These are phyloP conservation scores for Brachycybe producta DNA, from an alignment of 2,888 invertebrate genomes.

Conservation along the genomic window DNA sequence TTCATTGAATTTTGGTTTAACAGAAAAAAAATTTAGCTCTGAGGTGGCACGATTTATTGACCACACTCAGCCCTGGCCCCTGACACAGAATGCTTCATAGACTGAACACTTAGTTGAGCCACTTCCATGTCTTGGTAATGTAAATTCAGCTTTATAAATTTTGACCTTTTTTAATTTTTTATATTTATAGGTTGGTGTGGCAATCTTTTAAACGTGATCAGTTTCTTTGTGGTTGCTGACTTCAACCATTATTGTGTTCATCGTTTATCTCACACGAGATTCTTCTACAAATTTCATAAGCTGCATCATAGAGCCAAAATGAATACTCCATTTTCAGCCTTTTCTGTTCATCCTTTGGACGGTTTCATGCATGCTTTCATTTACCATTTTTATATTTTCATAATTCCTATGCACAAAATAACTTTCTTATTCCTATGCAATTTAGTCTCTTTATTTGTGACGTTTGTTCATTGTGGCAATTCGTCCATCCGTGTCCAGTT, in stretches of 20 bases:
- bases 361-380: conserved; percentile 38
- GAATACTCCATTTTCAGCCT: conserved; percentile 39
- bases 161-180: not conserved
- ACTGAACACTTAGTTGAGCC: too few relatives aligned
- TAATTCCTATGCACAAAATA: conserved; percentile 39
- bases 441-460: conserved; percentile 39
- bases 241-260: conserved; percentile 40
- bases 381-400: conserved; percentile 38
- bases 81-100: too few relatives aligned
- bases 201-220: conserved; percentile 28
- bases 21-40: too few relatives aligned
- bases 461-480: conserved; percentile 40
- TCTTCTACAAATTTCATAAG: conserved; percentile 36
- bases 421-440: conserved; percentile 36
- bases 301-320: conserved; percentile 36
- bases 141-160: too few relatives aligned
- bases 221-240: conserved; percentile 39
- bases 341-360: conserved; percentile 39
- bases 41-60: too few relatives aligned
- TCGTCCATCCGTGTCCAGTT: conserved; percentile 31
- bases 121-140: too few relatives aligned
- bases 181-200: conserved; percentile 28
- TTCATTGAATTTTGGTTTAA: too few relatives aligned
- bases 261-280: conserved; percentile 33
- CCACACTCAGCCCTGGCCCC: too few relatives aligned